Evolutionary conservation across 2,888 invertebrate species (phyloP), one percentile per base, ranked within the genome.

Genomic region (Dione juno): DNA sequence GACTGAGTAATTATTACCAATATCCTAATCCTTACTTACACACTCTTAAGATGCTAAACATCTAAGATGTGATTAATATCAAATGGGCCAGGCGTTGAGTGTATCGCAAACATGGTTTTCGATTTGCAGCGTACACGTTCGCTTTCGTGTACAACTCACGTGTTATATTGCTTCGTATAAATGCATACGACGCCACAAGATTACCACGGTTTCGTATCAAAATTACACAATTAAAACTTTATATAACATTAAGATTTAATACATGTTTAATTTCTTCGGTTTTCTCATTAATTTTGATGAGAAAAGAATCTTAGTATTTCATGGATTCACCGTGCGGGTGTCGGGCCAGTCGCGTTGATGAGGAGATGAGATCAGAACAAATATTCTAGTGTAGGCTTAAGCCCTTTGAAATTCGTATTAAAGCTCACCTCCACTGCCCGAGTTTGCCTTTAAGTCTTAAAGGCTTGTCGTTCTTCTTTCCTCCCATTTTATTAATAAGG

Each of bases 71-170:
- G 67, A 64, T 69, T 69, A 72, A 72, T 69, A 66, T 69, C 67
- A 67, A 69, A 67, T 50, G 69, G 53, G 54, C 37, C 54, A 57
- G 69, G 50, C 65, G 50, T 37, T 54, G 67, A 74, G 72, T 65
- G 65, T 59, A 69, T 67, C 53, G 54, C 67, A 74, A 73, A 74
- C 66, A 67, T 14, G 64, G 67, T 70, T 73, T 72, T 71, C 73
- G 73, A 69, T 74, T 71, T 73, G 67, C 70, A 50, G 54, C 69
- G 57, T 70, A 70, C 68, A 66, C 69, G 43, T 67, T 73, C 65
- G 70, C 70, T 70, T 69, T 70, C 66, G 66, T 68, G 70, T 67
- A 68, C 53, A 71, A 66, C 66, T 74, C 74, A 69, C 69, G 72
- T 72, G 74, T 67, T 73, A 71, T 68, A 72, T 69, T 74, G 61